These are phyloP conservation scores for Craseonycteris thonglongyai DNA, from an alignment of 2,113 vertebrate species.

Conservation along the genomic window DNA sequence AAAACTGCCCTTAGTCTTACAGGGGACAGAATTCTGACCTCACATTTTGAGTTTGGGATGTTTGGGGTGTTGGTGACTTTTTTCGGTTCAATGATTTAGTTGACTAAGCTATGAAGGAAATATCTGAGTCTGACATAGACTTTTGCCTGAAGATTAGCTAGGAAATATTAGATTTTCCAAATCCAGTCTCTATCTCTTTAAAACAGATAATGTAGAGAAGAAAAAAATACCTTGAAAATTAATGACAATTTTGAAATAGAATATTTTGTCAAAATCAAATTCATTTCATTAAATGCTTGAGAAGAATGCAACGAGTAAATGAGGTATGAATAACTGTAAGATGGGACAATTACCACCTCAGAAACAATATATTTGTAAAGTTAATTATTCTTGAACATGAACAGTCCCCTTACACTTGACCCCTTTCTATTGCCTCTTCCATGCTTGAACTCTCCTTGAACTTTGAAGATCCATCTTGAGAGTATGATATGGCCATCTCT, in stretches of 20 bases:
- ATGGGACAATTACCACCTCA: conserved; percentile 93
- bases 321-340: conserved; percentile 94
- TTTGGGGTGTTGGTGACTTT: neutral
- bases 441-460: conserved; percentile 99
- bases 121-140: neutral
- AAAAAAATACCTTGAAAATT: conserved; percentile 73
- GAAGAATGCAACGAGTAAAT: conserved; percentile 91
- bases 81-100: neutral
- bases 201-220: conserved; percentile 55
- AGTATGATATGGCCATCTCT: conserved; percentile 87
- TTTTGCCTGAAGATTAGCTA: neutral
- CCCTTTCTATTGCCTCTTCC: conserved; percentile 86
- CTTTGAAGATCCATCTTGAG: conserved; percentile 86
- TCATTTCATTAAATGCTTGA: conserved; percentile 86
- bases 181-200: no score
- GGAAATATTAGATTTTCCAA: no score
- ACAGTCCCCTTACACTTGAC: conserved; percentile 89
- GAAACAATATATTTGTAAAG: conserved; percentile 96
- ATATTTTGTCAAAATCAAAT: conserved; percentile 84
- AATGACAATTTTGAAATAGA: conserved; percentile 78
- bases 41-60: neutral
- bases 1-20: no score
- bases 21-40: no score
- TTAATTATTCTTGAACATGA: conserved; percentile 89
- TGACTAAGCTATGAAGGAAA: neutral